These are phyloP conservation scores for Pristionchus fissidentatus DNA, from an alignment of 2,888 invertebrate genomes.

Conservation along the genomic window DNA sequence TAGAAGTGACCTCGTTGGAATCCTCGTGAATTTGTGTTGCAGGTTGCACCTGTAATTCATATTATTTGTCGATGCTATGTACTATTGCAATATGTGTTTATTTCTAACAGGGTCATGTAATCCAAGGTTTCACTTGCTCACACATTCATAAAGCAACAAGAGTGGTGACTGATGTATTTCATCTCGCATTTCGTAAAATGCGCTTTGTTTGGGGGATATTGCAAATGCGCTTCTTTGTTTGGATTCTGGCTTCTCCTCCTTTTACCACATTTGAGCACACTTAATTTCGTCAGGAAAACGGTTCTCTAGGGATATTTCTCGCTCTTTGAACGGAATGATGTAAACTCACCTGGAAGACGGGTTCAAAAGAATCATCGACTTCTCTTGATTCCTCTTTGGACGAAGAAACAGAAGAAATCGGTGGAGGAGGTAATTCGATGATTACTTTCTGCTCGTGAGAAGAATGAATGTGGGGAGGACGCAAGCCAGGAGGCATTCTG, in stretches of 20 bases:
- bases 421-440: not conserved
- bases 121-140: no score
- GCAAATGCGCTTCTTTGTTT: not conserved
- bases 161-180: not conserved
- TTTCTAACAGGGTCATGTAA: no score
- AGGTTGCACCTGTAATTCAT: not conserved
- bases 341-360: constrained; percentile 5
- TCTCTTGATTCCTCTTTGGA: not conserved
- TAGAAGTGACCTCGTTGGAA: not conserved
- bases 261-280: not conserved
- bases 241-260: not conserved
- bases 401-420: no score
- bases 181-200: not conserved
- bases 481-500: no score
- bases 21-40: constrained; percentile 11
- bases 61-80: no score
- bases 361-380: not conserved
- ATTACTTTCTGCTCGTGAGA: not conserved
- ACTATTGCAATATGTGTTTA: no score
- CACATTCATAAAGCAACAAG: no score
- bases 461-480: not conserved
- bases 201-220: no score
- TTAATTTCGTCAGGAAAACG: no score
- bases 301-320: not conserved
- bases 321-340: not conserved